Percentiles rank a stretch among this genome's conserved stretches.
phyloP scores from a whole-genome alignment of 2,797 vertebrate genomes.

The Huso huso region DNA sequence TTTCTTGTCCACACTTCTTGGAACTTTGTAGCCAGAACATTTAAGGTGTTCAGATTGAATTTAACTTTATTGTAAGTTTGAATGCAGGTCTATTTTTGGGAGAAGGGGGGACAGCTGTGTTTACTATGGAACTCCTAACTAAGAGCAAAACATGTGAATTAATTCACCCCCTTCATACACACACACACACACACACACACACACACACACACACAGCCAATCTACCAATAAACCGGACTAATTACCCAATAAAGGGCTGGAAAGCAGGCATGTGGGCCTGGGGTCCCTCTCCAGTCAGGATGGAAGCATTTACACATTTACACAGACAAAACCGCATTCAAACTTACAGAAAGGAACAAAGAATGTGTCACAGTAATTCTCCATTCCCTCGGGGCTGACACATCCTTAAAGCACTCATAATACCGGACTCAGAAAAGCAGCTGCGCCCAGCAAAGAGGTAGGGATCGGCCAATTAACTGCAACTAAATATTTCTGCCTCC shows the following conservation, averaged over 20 bases:
- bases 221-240: too few relatives aligned
- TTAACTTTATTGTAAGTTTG: too few relatives aligned
- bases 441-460: conserved; percentile 6
- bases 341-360: conserved; percentile 15
- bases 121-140: too few relatives aligned
- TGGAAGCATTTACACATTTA: conserved; percentile 6
- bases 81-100: too few relatives aligned
- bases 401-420: neutral
- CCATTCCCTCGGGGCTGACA: conserved; percentile 22
- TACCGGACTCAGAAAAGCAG: conserved; percentile 10
- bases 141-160: too few relatives aligned
- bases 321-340: conserved; percentile 15
- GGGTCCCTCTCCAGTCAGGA: conserved; percentile 18
- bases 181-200: conserved; percentile 5
- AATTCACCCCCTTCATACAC: neutral
- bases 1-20: too few relatives aligned
- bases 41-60: too few relatives aligned
- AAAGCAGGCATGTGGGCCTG: conserved; percentile 61
- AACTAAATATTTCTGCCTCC: conserved; percentile 6
- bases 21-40: too few relatives aligned
- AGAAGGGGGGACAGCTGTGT: too few relatives aligned
- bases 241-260: conserved; percentile 10
- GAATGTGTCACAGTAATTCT: conserved; percentile 17
- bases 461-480: neutral
- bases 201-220: too few relatives aligned